These are phyloP conservation scores for Harpalus rufipes DNA, from an alignment of 2,888 invertebrate genomes.

Conservation along the genomic window DNA sequence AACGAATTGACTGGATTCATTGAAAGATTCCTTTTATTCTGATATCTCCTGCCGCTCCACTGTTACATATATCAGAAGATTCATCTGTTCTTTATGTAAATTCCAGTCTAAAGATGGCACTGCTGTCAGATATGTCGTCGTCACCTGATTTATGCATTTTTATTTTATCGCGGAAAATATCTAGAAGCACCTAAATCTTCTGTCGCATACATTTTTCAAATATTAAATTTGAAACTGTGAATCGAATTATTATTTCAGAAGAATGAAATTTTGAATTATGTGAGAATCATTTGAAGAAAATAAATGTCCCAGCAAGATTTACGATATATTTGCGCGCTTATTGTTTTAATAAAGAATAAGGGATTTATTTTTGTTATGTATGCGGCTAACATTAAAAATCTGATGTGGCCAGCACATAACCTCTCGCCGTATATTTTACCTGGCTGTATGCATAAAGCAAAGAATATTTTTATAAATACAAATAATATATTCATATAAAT, in stretches of 20 bases:
- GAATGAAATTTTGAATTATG: constrained; percentile 35
- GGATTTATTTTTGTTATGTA: too few species aligned
- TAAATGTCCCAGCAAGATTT: constrained; percentile 21
- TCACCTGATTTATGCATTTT: constrained; percentile 52
- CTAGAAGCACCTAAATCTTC: constrained; percentile 39
- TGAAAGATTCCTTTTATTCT: constrained; percentile 17
- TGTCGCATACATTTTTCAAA: constrained; percentile 47
- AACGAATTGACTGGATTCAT: neutral
- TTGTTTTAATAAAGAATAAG: neutral
- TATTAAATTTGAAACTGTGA: constrained; percentile 51
- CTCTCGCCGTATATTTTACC: too few species aligned
- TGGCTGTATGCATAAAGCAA: too few species aligned
- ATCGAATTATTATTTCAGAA: constrained; percentile 40
- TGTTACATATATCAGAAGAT: constrained; percentile 31
- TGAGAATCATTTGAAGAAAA: constrained; percentile 24
- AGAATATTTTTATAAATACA: too few species aligned
- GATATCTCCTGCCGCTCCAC: neutral
- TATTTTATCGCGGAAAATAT: constrained; percentile 50
- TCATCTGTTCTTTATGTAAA: constrained; percentile 39
- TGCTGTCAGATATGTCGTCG: constrained; percentile 44
- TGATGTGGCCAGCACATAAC: too few species aligned
- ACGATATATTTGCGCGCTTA: neutral
- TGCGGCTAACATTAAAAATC: too few species aligned
- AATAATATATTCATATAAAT: too few species aligned
- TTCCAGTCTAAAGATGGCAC: constrained; percentile 23